Evolutionary conservation across 2,113 vertebrate genomes (phyloP), one percentile per base, ranked within the genome.

Genomic region (Lutjanus erythropterus): DNA sequence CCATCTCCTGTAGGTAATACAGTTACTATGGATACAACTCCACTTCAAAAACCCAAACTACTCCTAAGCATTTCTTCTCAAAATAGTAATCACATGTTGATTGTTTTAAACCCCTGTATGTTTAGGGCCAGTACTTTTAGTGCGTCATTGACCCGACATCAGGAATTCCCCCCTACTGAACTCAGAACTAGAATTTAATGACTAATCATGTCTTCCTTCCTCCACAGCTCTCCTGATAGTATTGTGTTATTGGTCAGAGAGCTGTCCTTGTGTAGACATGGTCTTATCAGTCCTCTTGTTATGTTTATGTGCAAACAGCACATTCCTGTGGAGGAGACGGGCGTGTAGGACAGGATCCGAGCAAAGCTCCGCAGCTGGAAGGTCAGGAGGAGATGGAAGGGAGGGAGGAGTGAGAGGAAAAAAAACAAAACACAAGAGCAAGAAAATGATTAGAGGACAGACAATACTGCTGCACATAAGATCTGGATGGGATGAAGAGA

Each of bases 231-330:
- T 42, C 59, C 58, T 72, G 75, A 53, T 53, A 73, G 60, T 7
- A 25, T 70, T 74, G 19, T 78, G 55, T 70, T 69, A 39, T 64
- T 62, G 62, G 49, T 66, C 55, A 16, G 56, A 72, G 42, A 69
- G 53, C 50, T 75, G 86, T 76, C 78, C 83, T 89, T 87, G 80
- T 46, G 11, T 44, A 82, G 82, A 73, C 76, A 64, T 0, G 11
- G 60, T 75, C 74, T 90, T 93, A 92, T 94, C 92, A 61, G 75
- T 58, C 21, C 33, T 66, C 46, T 76, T 71, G 78, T 80, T 41
- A 29, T 92, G 90, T 91, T 91, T 93, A 78, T 71, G 84, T 86
- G 60, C 88, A 93, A 90, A 93, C 85, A 73, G 71, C 76, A 84
- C 90, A 93, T 93, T 94, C 89, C 89, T 84, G 69, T 18, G 49